These are phyloP conservation scores for Oligia strigilis DNA, from an alignment of 2,888 invertebrate species.

Conservation along the genomic window DNA sequence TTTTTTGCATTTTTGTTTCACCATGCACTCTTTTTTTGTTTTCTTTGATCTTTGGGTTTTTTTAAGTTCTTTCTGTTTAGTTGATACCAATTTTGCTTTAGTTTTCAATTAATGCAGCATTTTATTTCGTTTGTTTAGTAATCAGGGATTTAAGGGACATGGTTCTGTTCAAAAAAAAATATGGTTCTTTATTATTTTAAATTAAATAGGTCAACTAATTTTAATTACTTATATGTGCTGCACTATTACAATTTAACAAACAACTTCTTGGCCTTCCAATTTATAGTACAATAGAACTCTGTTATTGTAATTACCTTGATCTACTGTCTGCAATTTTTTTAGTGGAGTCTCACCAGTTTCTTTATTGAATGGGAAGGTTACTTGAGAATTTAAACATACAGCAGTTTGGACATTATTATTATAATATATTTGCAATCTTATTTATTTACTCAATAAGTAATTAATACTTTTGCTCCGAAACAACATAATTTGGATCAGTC, in stretches of 20 bases:
- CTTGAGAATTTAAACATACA: too few relatives aligned
- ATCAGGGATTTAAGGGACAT: neutral
- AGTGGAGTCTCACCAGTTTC: neutral
- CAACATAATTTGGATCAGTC: neutral
- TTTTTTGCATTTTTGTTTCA: neutral
- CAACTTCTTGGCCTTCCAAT: neutral
- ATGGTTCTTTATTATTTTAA: neutral
- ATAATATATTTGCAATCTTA: neutral
- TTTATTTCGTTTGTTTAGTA: neutral
- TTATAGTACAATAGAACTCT: neutral
- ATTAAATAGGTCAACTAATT: neutral
- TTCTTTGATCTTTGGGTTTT: constrained; percentile 1
- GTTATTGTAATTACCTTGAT: neutral
- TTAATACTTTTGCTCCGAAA: neutral
- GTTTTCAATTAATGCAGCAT: neutral
- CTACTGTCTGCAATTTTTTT: constrained; percentile 5
- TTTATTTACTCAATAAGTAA: neutral
- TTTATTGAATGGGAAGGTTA: constrained; percentile 5
- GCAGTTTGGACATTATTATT: neutral
- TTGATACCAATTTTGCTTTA: neutral
- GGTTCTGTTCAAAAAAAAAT: neutral
- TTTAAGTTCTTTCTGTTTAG: neutral
- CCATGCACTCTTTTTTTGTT: neutral
- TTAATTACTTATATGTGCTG: neutral
- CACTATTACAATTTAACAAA: neutral